Conservation (phyloP, 2,797 vertebrate genomes). For the Eulemur albifrons region DNA sequence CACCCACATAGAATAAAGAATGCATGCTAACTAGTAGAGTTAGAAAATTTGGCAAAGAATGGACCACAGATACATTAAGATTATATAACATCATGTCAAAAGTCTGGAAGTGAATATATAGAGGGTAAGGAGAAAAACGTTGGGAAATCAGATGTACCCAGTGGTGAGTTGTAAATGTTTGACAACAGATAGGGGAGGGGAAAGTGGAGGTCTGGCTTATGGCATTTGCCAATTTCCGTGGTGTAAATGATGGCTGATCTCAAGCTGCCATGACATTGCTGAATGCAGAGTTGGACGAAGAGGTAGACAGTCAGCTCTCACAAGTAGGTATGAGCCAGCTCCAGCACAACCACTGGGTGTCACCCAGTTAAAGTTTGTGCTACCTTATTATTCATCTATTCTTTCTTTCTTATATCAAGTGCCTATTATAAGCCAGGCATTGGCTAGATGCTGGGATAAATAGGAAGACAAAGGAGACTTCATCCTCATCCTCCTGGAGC, state of each 20-base stretch:
- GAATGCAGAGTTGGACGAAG: neutral
- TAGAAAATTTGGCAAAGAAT: neutral
- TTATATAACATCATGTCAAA: neutral
- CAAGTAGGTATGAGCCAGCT: neutral
- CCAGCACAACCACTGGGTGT: neutral
- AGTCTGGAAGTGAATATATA: neutral
- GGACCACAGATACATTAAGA: neutral
- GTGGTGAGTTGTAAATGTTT: neutral
- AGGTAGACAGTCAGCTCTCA: too few relatives aligned
- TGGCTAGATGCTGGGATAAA: neutral
- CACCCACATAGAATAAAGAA: neutral
- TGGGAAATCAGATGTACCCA: neutral
- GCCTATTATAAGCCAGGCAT: neutral
- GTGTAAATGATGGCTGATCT: neutral
- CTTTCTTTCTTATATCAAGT: neutral
- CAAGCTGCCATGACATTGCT: neutral
- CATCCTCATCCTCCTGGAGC: neutral
- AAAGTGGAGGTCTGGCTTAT: neutral
- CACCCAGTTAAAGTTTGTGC: too few relatives aligned
- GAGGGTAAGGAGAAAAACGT: neutral
- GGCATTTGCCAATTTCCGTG: neutral
- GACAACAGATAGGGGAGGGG: neutral
- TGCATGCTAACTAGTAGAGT: neutral
- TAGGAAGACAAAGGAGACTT: neutral
- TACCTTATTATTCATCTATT: neutral